These are phyloP conservation scores for Notiomystis cincta DNA, from an alignment of 2,113 vertebrate genomes.

Conservation along the genomic window DNA sequence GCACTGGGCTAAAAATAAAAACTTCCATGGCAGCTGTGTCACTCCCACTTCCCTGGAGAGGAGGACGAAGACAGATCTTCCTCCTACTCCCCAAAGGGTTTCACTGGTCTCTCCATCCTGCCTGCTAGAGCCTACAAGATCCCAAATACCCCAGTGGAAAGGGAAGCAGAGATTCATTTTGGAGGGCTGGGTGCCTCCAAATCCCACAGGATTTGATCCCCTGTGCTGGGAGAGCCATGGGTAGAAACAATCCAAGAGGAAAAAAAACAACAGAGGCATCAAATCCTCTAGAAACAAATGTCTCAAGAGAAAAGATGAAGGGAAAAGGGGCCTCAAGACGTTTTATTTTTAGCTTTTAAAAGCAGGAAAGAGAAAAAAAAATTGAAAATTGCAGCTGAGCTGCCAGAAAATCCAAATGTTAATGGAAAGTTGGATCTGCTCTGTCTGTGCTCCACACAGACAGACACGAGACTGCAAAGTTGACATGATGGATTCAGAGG, in stretches of 20 bases:
- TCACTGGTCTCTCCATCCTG: not conserved
- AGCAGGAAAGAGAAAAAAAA: not conserved
- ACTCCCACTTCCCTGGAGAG: not conserved
- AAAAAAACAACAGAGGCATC: not conserved
- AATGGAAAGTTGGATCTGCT: constrained; percentile 40
- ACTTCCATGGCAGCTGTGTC: not conserved
- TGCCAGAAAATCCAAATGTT: constrained; percentile 33
- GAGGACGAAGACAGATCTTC: not conserved
- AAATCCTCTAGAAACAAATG: not conserved
- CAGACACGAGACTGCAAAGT: not conserved
- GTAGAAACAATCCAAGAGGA: not conserved
- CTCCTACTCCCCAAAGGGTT: not conserved
- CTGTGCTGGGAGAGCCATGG: accelerated
- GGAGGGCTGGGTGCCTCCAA: not conserved
- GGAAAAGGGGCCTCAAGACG: not conserved
- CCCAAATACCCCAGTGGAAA: not conserved
- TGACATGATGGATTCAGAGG: not conserved
- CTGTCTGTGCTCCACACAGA: not conserved
- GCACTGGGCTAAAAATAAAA: constrained; percentile 10
- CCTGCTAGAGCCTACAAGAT: not conserved
- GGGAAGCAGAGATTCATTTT: not conserved
- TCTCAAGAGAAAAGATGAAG: constrained; percentile 1
- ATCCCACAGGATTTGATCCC: not conserved
- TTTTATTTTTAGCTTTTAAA: constrained; percentile 62
- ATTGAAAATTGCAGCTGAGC: not conserved